Evolutionary conservation across 2,797 vertebrate species (phyloP).

Genomic region (Phataginus tetradactyla): DNA sequence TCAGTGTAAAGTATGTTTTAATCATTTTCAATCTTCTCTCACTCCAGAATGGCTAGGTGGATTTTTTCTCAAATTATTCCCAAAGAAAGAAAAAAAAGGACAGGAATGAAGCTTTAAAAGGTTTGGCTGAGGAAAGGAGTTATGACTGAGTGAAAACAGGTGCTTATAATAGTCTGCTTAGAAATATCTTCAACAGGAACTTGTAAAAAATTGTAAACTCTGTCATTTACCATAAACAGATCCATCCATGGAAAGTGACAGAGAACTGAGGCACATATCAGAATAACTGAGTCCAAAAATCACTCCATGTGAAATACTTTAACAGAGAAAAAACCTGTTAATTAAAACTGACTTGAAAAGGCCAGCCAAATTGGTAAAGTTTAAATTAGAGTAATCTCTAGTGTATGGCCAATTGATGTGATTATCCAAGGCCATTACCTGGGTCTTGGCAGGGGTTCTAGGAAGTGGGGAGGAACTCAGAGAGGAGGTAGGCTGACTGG

Average conservation of each 20-base stretch:
- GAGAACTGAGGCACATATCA: not conserved
- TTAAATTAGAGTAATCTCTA: conserved; percentile 61
- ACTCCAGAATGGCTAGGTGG: conserved; percentile 47
- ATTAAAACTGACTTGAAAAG: conserved; percentile 67
- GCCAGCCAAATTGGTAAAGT: conserved; percentile 51
- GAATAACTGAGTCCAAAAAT: conserved; percentile 35
- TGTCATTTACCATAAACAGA: conserved; percentile 25
- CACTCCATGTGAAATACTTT: conserved; percentile 12
- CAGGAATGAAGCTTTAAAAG: conserved; percentile 4
- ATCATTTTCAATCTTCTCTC: conserved; percentile 61
- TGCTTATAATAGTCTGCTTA: conserved; percentile 44
- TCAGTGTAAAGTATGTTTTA: conserved; percentile 55
- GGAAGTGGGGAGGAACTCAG: not conserved
- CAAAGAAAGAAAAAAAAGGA: conserved; percentile 46
- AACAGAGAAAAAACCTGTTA: conserved; percentile 50
- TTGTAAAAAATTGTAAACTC: conserved; percentile 1
- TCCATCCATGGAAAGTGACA: not conserved
- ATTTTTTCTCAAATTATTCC: conserved; percentile 40
- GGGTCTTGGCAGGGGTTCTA: conserved; percentile 37
- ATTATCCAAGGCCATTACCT: conserved; percentile 47
- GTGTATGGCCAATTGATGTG: conserved; percentile 42
- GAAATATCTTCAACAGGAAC: conserved; percentile 45
- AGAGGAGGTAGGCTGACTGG: not conserved
- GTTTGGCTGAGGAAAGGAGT: conserved; percentile 55
- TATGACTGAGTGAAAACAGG: conserved; percentile 55